Evolutionary conservation across 2,797 vertebrate genomes (phyloP).

Genomic region (Notamacropus eugenii): DNA sequence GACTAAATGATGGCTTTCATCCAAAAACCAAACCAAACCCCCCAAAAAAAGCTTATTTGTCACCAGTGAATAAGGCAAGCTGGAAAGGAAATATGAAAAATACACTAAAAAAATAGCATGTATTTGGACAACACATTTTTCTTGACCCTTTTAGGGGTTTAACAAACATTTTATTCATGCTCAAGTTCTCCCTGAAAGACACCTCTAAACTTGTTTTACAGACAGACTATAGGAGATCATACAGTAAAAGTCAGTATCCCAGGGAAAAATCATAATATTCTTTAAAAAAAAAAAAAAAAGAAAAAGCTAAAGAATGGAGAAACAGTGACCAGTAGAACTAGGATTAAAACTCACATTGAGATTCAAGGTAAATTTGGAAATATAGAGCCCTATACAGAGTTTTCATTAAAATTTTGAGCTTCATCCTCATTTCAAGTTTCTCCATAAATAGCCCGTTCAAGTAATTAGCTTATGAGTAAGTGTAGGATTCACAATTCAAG

Average conservation of each 20-base stretch:
- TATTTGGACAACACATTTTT: not conserved
- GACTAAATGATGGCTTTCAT: not conserved
- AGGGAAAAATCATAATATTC: not conserved
- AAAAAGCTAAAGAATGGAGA: not conserved
- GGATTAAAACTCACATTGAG: not conserved
- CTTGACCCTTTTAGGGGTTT: not conserved
- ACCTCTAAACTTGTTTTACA: not conserved
- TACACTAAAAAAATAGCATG: not conserved
- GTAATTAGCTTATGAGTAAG: not conserved
- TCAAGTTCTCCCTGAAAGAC: no score
- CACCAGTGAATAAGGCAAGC: not conserved
- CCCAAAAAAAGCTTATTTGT: no score
- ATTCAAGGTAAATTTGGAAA: not conserved
- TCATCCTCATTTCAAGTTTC: not conserved
- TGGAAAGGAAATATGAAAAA: not conserved
- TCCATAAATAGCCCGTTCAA: not conserved
- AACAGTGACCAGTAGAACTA: not conserved
- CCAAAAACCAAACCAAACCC: not conserved
- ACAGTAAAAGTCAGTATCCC: not conserved
- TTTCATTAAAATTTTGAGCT: not conserved
- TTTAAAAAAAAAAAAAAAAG: not conserved
- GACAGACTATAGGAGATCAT: not conserved
- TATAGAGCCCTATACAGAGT: not conserved
- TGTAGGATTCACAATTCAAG: not conserved
- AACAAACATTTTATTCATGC: not conserved